Evolutionary conservation across 2,113 vertebrate genomes (phyloP), one percentile per base, ranked within the genome.

Genomic region (Spizaetus ornatus): DNA sequence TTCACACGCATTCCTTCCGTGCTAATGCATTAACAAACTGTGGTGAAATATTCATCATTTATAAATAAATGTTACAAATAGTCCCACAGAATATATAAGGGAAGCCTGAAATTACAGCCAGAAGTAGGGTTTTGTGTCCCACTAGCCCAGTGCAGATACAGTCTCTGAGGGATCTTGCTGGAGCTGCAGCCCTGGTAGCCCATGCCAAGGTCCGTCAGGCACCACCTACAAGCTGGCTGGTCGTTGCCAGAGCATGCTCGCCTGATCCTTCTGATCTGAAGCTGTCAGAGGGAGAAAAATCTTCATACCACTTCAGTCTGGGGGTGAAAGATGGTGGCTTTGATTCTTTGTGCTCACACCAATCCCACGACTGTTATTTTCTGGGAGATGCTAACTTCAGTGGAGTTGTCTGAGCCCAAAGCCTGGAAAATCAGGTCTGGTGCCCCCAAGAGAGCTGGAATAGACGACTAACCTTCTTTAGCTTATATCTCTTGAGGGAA

Each of bases 41-140:
- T 62, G 36, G 59, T 74, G 62, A 88, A 95, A 87, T 95, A 92
- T 40, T 87, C 4, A 77, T 90, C 7, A 65, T 93, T 94, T 88
- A 85, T 65, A 89, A 97, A 84, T 80, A 94, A 94, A 91, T 3
- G 8, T 71, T 90, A 88, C 63, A 93, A 84, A 84, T 56, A 62
- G 65, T 84, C 92, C 56, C 88, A 84, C 56, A 58, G 77, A 89
- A 95, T 85, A 76, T 82, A 53, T 79, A 48, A 88, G 7, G 56
- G 40, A 76, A 74, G 31, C 42, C 36, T 93, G 83, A 95, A 95
- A 79, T 69, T 88, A 48, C 27, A 91, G 61, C 6, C 47, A 42
- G 55, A 76, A 62, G 25, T 42, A 88, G 59, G 11, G 29, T 1
- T 90, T 83, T 86, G 26, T 1, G 1, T 82, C 61, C 27, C 29